Evolutionary conservation across 2,888 invertebrate genomes (phyloP), one percentile per base, ranked within the genome.

Genomic region (Trachelus tabidus): DNA sequence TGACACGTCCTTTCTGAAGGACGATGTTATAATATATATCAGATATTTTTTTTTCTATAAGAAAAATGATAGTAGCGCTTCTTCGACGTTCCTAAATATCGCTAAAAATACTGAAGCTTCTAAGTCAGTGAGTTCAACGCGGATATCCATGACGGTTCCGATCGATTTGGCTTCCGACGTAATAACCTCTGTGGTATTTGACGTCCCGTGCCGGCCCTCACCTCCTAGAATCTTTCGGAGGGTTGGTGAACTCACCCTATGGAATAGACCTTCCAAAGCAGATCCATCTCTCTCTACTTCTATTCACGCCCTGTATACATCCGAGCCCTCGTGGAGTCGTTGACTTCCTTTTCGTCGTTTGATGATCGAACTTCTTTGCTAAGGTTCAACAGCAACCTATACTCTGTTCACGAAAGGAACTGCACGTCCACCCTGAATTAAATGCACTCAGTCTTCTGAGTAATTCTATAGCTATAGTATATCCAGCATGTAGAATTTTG

Each of bases 91-190:
- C 74, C 69, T 77, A 69, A 71, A 74, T 37, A 75, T 76, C 79
- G 77, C 81, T 81, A 78, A 82, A 82, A 82, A 82, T 81, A 82
- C 80, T 79, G 80, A 23, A 23, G 9, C 76, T 81, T 81, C 79
- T 80, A 80, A 80, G 79, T 78, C 80, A 80, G 79, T 80, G 79
- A 78, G 75, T 79, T 79, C 78, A 69, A 76, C 81, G 80, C 33
- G 78, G 80, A 80, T 76, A 77, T 78, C 79, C 80, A 79, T 79
- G 78, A 78, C 77, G 80, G 77, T 75, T 68, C 78, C 78, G 81
- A 82, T 82, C 83, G 82, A 83, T 82, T 76, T 80, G 78, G 69
- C 81, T 80, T 80, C 81, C 83, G 78, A 79, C 79, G 82, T 79
- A 81, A 82, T 83, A 82, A 82, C 80, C 83, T 78, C 80, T 68